phyloP scores from a whole-genome alignment of 1,140 invertebrate genomes.

The Nephila pilipes region DNA sequence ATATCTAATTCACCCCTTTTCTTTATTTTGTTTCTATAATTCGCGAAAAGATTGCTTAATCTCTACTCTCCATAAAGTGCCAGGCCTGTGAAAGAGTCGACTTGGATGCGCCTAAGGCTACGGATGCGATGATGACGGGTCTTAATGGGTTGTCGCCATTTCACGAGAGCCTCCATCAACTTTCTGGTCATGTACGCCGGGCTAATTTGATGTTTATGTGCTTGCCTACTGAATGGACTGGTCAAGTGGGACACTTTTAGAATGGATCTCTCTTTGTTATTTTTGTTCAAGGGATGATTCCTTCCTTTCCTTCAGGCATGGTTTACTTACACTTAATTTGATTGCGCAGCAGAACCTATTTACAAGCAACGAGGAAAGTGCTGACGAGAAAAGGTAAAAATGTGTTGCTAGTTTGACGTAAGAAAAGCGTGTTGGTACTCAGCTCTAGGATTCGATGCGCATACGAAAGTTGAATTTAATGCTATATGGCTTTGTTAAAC shows the following conservation, averaged over 20 bases:
- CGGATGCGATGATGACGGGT: constrained; percentile 31
- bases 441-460: neutral
- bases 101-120: constrained; percentile 6
- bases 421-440: neutral
- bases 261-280: neutral
- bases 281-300: neutral
- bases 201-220: constrained; percentile 36
- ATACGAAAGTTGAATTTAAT: neutral
- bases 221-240: neutral
- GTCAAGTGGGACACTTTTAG: constrained; percentile 29
- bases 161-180: constrained; percentile 2
- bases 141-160: constrained; percentile 49
- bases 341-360: constrained; percentile 9
- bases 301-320: neutral
- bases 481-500: neutral
- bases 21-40: constrained; percentile 47
- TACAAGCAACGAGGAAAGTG: neutral
- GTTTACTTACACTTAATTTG: neutral
- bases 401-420: neutral
- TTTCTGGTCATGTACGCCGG: constrained; percentile 44
- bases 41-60: constrained; percentile 28
- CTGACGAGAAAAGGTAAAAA: neutral
- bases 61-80: constrained; percentile 20
- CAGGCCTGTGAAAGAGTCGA: constrained; percentile 15
- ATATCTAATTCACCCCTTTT: constrained; percentile 56